Percentiles rank a stretch among this genome's conserved stretches.
Evolutionary conservation across 2,888 invertebrate genomes (phyloP).

Genomic region (Ophion obscuratus): DNA sequence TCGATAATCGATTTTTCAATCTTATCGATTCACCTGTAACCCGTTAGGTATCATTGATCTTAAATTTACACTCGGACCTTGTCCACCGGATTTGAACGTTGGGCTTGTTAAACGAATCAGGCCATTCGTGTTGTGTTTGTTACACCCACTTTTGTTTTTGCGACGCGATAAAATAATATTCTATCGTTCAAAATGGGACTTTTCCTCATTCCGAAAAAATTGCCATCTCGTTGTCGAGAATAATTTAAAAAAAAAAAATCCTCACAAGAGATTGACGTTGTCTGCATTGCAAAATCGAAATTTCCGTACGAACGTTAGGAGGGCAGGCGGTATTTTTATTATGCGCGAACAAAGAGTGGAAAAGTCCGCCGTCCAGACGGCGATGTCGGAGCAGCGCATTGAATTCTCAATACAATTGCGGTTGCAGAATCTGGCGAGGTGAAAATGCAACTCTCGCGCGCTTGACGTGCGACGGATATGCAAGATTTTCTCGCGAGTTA

Average conservation of each 20-base stretch:
- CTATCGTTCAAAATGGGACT: no score
- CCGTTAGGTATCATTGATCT: not conserved
- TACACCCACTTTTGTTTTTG: not conserved
- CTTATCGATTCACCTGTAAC: conserved; percentile 5
- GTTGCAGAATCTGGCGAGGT: not conserved
- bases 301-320: not conserved
- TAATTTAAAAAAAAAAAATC: not conserved
- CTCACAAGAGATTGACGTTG: not conserved
- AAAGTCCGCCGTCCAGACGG: not conserved
- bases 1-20: conserved; percentile 3
- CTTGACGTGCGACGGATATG: conserved; percentile 40
- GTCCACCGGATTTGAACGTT: not conserved
- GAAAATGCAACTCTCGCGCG: conserved; percentile 27
- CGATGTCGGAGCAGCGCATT: not conserved
- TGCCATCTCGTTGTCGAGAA: not conserved
- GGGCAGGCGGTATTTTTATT: not conserved
- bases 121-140: not conserved
- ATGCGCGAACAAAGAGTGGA: not conserved
- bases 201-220: no score
- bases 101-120: not conserved
- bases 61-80: conserved; percentile 9
- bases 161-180: not conserved
- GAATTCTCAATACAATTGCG: not conserved
- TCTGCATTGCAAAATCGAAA: not conserved
- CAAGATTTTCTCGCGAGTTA: conserved; percentile 57